phyloP scores from a whole-genome alignment of 1,140 invertebrate species.

The Drosophila gunungcola region DNA sequence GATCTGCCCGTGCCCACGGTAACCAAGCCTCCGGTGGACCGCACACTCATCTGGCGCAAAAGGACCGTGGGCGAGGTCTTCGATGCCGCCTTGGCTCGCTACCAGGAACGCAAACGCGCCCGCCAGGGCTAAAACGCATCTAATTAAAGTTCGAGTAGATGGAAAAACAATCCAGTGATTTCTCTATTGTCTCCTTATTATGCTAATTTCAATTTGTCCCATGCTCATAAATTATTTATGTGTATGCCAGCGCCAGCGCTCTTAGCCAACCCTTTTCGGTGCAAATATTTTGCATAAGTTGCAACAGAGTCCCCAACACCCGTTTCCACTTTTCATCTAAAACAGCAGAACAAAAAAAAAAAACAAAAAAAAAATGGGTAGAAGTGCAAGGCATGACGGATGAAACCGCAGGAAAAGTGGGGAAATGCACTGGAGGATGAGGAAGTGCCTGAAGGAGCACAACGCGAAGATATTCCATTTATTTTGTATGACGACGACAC shows the following conservation, averaged over 20 bases:
- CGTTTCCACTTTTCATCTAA: slow-evolving; percentile 10
- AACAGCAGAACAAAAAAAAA: slow-evolving; percentile 1
- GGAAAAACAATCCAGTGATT: slow-evolving; percentile 45
- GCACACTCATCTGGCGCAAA: slow-evolving; percentile 92
- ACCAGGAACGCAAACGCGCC: slow-evolving; percentile 90
- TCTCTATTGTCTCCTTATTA: slow-evolving; percentile 50
- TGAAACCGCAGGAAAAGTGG: slow-evolving; percentile 40
- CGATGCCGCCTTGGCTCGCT: slow-evolving; percentile 91
- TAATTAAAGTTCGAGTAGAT: slow-evolving; percentile 16
- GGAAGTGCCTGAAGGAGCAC: slow-evolving; percentile 37
- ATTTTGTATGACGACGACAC: slow-evolving; percentile 67
- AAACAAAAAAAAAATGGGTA: slow-evolving; percentile 7
- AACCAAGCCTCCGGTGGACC: slow-evolving; percentile 69
- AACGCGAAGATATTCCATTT: slow-evolving; percentile 66
- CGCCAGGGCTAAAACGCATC: slow-evolving; percentile 61
- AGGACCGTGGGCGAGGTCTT: slow-evolving; percentile 92
- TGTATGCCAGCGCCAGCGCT: slow-evolving; percentile 9
- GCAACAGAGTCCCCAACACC: slow-evolving; percentile 17
- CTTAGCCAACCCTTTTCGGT: slow-evolving; percentile 35
- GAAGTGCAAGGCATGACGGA: slow-evolving; percentile 45
- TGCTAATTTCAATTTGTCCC: slow-evolving; percentile 60
- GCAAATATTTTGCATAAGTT: slow-evolving; percentile 68
- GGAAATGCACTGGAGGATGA: slow-evolving; percentile 17
- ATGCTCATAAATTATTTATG: slow-evolving; percentile 38
- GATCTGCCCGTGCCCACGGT: slow-evolving; percentile 32